Conservation (phyloP, 2,113 vertebrate genomes). For the Pitta sordida region DNA sequence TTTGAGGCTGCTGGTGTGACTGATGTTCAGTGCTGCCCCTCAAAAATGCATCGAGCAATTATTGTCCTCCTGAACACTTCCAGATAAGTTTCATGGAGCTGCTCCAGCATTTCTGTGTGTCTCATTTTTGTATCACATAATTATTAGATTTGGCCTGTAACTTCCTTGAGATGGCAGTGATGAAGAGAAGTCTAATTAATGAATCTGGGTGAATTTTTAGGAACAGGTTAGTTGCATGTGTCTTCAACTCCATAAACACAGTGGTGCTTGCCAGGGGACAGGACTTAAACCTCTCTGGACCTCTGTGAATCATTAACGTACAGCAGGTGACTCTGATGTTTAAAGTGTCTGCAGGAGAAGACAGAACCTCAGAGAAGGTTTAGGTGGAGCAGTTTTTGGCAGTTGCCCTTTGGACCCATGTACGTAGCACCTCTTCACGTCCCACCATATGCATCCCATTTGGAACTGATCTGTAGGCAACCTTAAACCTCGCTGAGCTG, state of each 20-base stretch:
- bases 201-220: neutral
- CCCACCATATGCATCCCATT: neutral
- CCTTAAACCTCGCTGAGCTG: neutral
- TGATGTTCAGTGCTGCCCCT: neutral
- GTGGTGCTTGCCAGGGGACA: neutral
- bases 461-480: accelerated
- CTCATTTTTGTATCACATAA: neutral
- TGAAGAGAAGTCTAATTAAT: neutral
- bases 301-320: neutral
- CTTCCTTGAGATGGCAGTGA: neutral
- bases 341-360: neutral
- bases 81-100: neutral
- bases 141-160: neutral
- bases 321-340: neutral
- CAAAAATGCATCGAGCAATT: neutral
- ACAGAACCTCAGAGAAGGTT: neutral
- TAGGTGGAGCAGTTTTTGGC: neutral
- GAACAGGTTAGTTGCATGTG: neutral
- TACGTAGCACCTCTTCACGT: neutral
- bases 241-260: neutral
- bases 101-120: neutral
- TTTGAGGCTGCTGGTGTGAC: neutral
- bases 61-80: neutral
- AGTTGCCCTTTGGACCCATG: neutral
- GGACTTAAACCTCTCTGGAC: neutral